A percentile compares a stretch with the other conserved stretches of the same genome.
phyloP scores from a whole-genome alignment of 2,888 invertebrate species.

The Pseudococcus jackbeardsleyi region DNA sequence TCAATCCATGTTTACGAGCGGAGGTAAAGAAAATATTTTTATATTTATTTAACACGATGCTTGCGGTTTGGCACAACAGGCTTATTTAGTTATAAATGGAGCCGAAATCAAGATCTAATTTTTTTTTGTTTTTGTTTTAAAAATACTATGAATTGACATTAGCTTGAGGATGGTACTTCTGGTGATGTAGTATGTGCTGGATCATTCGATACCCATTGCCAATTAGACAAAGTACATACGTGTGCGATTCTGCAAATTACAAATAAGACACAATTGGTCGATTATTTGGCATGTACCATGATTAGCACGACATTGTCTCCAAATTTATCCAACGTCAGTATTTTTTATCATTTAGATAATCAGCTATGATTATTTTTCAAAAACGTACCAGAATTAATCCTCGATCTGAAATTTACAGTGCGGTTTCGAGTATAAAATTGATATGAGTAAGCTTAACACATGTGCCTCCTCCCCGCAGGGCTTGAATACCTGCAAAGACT shows the following conservation, averaged over 20 bases:
- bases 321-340: background rate
- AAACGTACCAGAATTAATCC: background rate
- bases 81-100: too few relatives aligned
- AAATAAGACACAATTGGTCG: background rate
- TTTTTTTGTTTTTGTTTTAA: too few relatives aligned
- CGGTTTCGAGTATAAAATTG: background rate
- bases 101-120: too few relatives aligned
- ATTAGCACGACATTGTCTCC: background rate
- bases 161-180: background rate
- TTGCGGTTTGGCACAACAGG: too few relatives aligned
- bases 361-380: background rate
- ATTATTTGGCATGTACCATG: slow-evolving; percentile 8
- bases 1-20: background rate
- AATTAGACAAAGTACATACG: background rate
- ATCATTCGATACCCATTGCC: background rate
- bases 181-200: background rate
- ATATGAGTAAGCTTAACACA: background rate
- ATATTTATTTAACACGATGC: background rate
- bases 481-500: background rate
- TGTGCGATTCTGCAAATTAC: background rate
- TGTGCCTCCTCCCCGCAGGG: background rate
- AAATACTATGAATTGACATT: background rate
- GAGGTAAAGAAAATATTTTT: background rate
- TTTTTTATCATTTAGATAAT: background rate
- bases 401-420: background rate